Evolutionary conservation across 2,797 vertebrate species (phyloP).

Genomic region (Squalus acanthias): DNA sequence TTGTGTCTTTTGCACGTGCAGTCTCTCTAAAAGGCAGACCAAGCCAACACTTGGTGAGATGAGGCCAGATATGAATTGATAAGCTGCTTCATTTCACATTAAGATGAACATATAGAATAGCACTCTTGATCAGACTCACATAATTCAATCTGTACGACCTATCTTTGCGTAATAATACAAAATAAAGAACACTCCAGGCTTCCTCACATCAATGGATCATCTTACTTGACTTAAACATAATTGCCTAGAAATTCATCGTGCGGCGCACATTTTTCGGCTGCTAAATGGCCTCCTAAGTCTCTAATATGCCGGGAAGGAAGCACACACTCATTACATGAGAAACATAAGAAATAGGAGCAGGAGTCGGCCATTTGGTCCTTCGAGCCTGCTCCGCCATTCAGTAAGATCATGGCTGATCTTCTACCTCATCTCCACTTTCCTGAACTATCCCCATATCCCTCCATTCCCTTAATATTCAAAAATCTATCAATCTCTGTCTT

Average conservation of each 20-base stretch:
- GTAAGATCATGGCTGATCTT: too few species aligned
- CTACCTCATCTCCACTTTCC: too few species aligned
- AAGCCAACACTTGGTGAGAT: background rate
- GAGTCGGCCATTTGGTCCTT: too few species aligned
- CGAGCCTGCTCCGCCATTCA: too few species aligned
- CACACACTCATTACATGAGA: background rate
- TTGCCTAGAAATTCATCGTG: background rate
- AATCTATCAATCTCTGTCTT: too few species aligned
- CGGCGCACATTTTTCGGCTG: background rate
- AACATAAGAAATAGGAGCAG: too few species aligned
- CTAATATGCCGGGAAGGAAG: background rate
- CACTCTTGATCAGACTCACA: background rate
- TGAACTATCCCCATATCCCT: too few species aligned
- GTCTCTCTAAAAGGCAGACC: background rate
- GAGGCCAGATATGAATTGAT: background rate
- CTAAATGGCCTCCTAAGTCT: background rate
- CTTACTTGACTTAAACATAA: background rate
- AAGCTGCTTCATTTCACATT: background rate
- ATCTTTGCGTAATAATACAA: background rate
- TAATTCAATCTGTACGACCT: background rate
- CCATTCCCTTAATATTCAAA: too few species aligned
- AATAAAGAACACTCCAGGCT: background rate
- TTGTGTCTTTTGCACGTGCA: background rate
- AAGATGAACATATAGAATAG: background rate
- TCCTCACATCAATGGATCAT: background rate